Evolutionary conservation across 2,888 invertebrate genomes (phyloP).

Genomic region (Anodontia alba): DNA sequence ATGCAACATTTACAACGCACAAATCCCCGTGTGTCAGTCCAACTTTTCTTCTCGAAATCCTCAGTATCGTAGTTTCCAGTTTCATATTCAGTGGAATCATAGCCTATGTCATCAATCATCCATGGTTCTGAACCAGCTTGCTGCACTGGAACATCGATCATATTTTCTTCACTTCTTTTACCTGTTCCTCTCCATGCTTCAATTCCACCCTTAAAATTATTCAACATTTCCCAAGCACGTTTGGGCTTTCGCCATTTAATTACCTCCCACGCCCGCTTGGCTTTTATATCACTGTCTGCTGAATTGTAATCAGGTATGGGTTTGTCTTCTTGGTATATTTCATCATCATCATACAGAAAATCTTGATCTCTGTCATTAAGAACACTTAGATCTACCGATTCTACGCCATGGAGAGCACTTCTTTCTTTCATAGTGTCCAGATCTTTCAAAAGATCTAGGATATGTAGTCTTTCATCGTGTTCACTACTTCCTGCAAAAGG

Average conservation of each 20-base stretch:
- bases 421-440: not conserved
- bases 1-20: not conserved
- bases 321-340: not conserved
- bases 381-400: not conserved
- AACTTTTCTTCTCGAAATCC: not conserved
- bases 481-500: not conserved
- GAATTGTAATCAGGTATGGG: not conserved
- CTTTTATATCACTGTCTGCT: not conserved
- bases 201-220: slow-evolving; percentile 4
- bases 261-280: slow-evolving; percentile 43
- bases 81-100: slow-evolving; percentile 1
- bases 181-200: not conserved
- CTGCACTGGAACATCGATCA: slow-evolving; percentile 31
- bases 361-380: not conserved
- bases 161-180: slow-evolving; percentile 15
- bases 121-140: slow-evolving; percentile 8
- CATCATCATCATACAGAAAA: not conserved
- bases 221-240: slow-evolving; percentile 42
- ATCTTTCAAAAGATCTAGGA: not conserved
- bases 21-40: not conserved
- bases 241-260: slow-evolving; percentile 39
- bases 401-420: not conserved
- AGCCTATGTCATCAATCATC: slow-evolving; percentile 23
- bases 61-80: not conserved
- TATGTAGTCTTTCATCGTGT: not conserved